phyloP scores from a whole-genome alignment of 2,888 invertebrate species.

The Nemurella pictetii region DNA sequence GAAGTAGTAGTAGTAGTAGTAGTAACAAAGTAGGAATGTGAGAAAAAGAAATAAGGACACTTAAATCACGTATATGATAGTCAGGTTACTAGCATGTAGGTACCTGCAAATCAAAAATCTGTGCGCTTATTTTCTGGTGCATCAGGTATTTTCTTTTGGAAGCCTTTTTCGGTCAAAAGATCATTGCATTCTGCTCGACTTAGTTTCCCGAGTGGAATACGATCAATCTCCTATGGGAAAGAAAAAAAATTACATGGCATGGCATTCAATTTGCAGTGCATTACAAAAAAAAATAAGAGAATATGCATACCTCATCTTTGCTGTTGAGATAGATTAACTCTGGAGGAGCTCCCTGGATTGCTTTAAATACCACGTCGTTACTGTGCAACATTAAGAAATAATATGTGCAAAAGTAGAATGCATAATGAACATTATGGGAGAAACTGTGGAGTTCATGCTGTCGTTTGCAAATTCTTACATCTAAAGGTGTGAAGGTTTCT shows the following conservation, averaged over 20 bases:
- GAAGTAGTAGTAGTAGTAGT: too few species aligned
- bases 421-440: not conserved
- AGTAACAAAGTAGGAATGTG: constrained; percentile 32
- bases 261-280: not conserved
- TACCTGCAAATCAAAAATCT: constrained; percentile 35
- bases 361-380: constrained; percentile 63
- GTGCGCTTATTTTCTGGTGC: constrained; percentile 25
- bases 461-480: too few species aligned
- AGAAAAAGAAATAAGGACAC: constrained; percentile 20
- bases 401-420: constrained; percentile 1
- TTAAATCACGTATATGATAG: constrained; percentile 14
- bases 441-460: not conserved
- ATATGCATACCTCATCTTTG: constrained; percentile 53
- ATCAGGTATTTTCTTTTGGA: constrained; percentile 52
- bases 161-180: constrained; percentile 63
- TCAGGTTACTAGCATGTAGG: not conserved
- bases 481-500: too few species aligned
- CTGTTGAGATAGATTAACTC: constrained; percentile 63
- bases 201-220: constrained; percentile 56
- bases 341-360: constrained; percentile 67
- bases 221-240: constrained; percentile 59
- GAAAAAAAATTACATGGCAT: constrained; percentile 14
- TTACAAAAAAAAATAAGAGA: constrained; percentile 1
- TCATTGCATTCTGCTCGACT: constrained; percentile 69
- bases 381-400: constrained; percentile 43